These are phyloP conservation scores for Phragmatobia fuliginosa DNA, from an alignment of 2,888 invertebrate genomes.

Conservation along the genomic window DNA sequence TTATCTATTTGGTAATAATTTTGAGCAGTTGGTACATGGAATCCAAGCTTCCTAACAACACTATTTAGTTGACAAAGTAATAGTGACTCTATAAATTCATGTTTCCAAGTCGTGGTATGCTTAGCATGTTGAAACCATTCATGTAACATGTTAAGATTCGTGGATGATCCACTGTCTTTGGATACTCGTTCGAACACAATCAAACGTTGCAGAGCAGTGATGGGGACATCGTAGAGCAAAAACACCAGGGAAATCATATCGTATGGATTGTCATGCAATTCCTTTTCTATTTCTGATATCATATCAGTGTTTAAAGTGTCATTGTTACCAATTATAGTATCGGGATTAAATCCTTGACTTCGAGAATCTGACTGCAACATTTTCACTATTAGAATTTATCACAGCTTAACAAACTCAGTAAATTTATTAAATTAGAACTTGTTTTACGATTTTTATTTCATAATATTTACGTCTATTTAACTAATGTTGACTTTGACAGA, in stretches of 20 bases:
- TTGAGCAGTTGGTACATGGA: slow-evolving; percentile 63
- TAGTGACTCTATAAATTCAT: slow-evolving; percentile 79
- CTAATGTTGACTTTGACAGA: neutral
- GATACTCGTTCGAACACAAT: slow-evolving; percentile 70
- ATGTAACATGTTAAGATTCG: slow-evolving; percentile 68
- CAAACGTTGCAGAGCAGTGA: slow-evolving; percentile 75
- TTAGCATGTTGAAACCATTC: slow-evolving; percentile 76
- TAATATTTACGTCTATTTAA: neutral
- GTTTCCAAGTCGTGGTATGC: slow-evolving; percentile 67
- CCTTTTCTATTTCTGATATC: slow-evolving; percentile 73
- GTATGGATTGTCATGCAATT: slow-evolving; percentile 64
- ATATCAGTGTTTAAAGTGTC: slow-evolving; percentile 65
- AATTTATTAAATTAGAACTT: neutral
- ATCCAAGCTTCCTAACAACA: slow-evolving; percentile 74
- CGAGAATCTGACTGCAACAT: slow-evolving; percentile 63
- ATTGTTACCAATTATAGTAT: slow-evolving; percentile 55
- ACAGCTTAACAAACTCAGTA: neutral
- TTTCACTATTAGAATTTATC: slow-evolving; percentile 24
- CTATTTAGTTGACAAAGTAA: slow-evolving; percentile 71
- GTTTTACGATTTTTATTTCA: neutral
- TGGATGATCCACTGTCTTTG: slow-evolving; percentile 57
- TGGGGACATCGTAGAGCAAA: slow-evolving; percentile 75
- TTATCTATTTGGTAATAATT: slow-evolving; percentile 66
- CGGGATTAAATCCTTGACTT: slow-evolving; percentile 32
- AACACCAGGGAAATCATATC: slow-evolving; percentile 79